A percentile compares a stretch with the other conserved stretches of the same genome.
Conservation (phyloP, 2,888 invertebrate species). For the Idaea straminata region DNA sequence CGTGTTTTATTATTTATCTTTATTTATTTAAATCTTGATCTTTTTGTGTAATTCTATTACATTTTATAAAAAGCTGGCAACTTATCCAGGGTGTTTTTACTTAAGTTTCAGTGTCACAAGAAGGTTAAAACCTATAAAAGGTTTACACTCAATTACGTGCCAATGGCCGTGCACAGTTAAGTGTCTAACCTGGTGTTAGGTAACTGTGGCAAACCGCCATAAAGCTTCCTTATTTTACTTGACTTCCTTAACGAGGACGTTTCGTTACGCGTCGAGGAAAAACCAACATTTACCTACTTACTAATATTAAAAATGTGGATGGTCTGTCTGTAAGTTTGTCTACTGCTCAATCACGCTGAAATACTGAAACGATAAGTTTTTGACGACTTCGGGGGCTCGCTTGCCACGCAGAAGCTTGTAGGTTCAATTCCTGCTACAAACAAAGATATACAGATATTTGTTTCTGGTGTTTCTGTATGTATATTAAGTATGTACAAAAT, state of each 20-base stretch:
- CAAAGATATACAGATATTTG: no score
- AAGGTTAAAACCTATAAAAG: not conserved
- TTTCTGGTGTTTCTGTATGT: no score
- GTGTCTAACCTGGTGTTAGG: not conserved
- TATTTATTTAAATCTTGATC: no score
- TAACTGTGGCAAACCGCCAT: conserved; percentile 1
- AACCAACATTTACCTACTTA: not conserved
- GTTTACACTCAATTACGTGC: not conserved
- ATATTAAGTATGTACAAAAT: no score
- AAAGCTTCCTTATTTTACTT: conserved; percentile 3
- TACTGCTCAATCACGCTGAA: not conserved
- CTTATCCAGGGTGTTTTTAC: not conserved
- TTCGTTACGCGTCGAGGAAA: conserved; percentile 2
- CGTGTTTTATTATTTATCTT: no score
- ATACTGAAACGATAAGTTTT: no score
- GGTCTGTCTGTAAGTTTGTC: not conserved
- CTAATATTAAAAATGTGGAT: not conserved
- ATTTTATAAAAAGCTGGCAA: not conserved
- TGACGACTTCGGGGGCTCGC: no score
- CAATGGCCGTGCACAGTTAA: not conserved
- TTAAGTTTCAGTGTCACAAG: not conserved
- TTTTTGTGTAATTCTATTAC: no score
- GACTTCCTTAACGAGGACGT: conserved; percentile 2
- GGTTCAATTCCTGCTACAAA: no score
- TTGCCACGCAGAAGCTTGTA: no score